These are phyloP conservation scores for Lordiphosa andalusiaca DNA, from an alignment of 2,888 invertebrate genomes.

Conservation along the genomic window DNA sequence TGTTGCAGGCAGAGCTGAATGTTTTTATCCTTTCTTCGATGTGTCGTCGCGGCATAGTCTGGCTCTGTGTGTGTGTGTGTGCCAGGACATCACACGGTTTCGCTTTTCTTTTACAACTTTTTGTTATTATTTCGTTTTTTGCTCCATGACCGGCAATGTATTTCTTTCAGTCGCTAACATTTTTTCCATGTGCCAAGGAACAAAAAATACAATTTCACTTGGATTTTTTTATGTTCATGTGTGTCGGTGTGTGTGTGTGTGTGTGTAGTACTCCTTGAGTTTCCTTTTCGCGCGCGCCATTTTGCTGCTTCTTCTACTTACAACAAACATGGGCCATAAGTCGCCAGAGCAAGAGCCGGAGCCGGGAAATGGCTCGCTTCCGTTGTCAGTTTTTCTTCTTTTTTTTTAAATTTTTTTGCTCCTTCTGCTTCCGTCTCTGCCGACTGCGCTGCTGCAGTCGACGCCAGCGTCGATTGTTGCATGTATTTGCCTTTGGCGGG, in stretches of 20 bases:
- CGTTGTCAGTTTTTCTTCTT: constrained; percentile 35
- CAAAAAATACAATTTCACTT: constrained; percentile 54
- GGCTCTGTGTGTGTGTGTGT: constrained; percentile 51
- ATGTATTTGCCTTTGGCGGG: constrained; percentile 65
- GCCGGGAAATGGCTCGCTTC: constrained; percentile 30
- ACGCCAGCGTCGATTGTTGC: constrained; percentile 57
- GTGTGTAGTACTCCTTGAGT: constrained; percentile 60
- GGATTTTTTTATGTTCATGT: constrained; percentile 49
- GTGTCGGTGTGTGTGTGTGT: constrained; percentile 28
- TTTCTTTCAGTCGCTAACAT: constrained; percentile 67
- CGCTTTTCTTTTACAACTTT: constrained; percentile 75
- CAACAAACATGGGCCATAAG: constrained; percentile 65
- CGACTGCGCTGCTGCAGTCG: constrained; percentile 25
- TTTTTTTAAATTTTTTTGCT: constrained; percentile 16
- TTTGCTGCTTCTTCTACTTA: constrained; percentile 44
- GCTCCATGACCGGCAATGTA: constrained; percentile 62
- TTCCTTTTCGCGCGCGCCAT: constrained; percentile 69
- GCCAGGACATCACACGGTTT: constrained; percentile 73
- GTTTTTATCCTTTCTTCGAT: constrained; percentile 73
- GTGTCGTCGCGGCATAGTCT: constrained; percentile 54
- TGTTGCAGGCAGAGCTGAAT: constrained; percentile 36
- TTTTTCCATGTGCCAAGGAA: constrained; percentile 60
- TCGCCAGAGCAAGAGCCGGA: constrained; percentile 39
- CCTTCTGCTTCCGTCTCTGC: constrained; percentile 38
- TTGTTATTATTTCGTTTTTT: constrained; percentile 73